Evolutionary conservation across 2,888 invertebrate genomes (phyloP), one percentile per base, ranked within the genome.

Genomic region (Melitaea athalia): DNA sequence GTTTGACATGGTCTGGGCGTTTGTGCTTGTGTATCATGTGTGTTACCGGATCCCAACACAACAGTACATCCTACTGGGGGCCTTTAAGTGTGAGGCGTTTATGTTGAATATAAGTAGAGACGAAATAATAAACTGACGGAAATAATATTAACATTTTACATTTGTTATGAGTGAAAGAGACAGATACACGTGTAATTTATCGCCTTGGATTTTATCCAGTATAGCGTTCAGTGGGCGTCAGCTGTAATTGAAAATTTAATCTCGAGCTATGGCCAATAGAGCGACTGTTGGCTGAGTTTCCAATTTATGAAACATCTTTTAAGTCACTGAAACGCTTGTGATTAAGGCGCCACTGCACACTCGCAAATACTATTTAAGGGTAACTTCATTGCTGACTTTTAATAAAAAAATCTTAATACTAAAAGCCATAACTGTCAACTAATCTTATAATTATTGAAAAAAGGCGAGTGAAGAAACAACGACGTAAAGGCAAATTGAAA

Each of bases 211-310:
- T 38, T 42, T 8, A 10, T 57, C 15, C 57, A 42, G 38, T 15
- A 24, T 8, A 57, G 42, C 38, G 33, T 17, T 12, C n/a, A 12
- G 11, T 52, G 42, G 50, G 52, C 50, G 71, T 63, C 63, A 68
- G 64, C 63, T 63, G 59, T 72, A 74, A 72, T 73, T 71, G 69
- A 70, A 71, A 74, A 71, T 72, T 69, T 74, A 71, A 74, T 71
- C 72, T 72, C 72, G 67, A 52, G 62, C 69, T 66, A 65, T 59
- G 68, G 57, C 61, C 11, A 33, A 11, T 49, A 17, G 63, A 63
- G 52, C 52, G 52, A 69, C 65, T 69, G 68, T 72, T 72, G 69
- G 63, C 65, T 33, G 67, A 31, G 42, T 17, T 53, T n/a, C 52
- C 38, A 55, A 43, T 61, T 53, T 61, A 38, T 52, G 61, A 62